Conservation (phyloP, 2,888 invertebrate genomes). For the Hedychridium roseum region DNA sequence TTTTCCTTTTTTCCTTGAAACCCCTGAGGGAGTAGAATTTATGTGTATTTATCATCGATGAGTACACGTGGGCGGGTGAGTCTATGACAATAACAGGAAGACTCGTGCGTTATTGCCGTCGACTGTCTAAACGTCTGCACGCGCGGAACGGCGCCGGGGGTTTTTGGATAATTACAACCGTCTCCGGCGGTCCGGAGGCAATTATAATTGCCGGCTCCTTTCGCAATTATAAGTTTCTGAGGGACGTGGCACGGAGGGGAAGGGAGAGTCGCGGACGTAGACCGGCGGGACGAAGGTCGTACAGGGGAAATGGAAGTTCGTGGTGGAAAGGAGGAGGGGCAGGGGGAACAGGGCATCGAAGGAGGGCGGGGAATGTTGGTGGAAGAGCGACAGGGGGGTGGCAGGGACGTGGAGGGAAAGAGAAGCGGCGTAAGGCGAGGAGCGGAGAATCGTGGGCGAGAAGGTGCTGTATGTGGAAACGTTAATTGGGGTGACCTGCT, state of each 20-base stretch:
- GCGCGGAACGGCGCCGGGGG: conserved; percentile 35
- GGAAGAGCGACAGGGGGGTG: conserved; percentile 13
- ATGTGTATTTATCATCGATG: too few species aligned
- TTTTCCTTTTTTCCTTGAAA: too few species aligned
- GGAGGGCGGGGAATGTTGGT: conserved; percentile 12
- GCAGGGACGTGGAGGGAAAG: conserved; percentile 13
- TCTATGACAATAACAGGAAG: too few species aligned
- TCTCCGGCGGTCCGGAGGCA: conserved; percentile 57
- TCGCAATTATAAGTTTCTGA: conserved; percentile 64
- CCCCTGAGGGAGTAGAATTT: too few species aligned
- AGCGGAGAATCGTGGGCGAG: conserved; percentile 28
- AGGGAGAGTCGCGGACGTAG: conserved; percentile 34
- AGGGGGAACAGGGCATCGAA: conserved; percentile 24
- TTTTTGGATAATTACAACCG: conserved; percentile 60
- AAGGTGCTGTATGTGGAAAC: conserved; percentile 57
- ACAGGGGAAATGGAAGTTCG: conserved; percentile 3
- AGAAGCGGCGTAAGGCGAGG: conserved; percentile 3
- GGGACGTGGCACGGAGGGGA: conserved; percentile 46
- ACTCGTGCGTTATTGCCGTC: too few species aligned
- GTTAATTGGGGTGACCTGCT: conserved; percentile 64
- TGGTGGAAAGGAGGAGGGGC: conserved; percentile 24
- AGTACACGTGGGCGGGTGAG: too few species aligned
- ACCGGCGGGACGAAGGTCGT: conserved; percentile 14
- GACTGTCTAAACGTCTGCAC: conserved; percentile 20
- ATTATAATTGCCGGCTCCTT: conserved; percentile 64